phyloP scores from a whole-genome alignment of 1,140 invertebrate genomes.

The Rhagoletis pomonella region DNA sequence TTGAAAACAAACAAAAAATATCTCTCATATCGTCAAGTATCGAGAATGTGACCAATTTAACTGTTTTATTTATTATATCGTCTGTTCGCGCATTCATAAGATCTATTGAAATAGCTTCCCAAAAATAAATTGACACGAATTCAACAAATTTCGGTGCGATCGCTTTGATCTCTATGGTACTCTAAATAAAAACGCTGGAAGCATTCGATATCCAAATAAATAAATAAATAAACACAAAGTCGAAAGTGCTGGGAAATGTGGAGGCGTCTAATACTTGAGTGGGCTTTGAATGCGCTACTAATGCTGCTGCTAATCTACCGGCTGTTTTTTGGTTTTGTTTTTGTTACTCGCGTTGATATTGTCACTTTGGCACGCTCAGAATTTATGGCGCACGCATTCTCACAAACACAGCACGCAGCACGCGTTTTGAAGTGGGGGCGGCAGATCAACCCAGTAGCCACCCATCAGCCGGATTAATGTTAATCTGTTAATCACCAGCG shows the following conservation, averaged over 20 bases:
- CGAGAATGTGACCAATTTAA: background rate
- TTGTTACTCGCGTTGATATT: conserved; percentile 11
- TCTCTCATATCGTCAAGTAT: background rate
- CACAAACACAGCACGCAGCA: background rate
- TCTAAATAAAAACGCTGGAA: background rate
- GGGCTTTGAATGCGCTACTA: background rate
- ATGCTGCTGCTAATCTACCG: background rate
- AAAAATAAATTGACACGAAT: background rate
- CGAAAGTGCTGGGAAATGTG: background rate
- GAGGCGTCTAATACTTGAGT: background rate
- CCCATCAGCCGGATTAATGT: conserved; percentile 10
- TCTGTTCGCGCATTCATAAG: background rate
- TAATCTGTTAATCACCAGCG: conserved; percentile 16
- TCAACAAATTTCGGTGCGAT: background rate
- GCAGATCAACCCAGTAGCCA: conserved; percentile 11
- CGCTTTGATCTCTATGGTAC: background rate
- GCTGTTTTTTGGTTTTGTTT: background rate
- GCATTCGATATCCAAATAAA: conserved; percentile 3
- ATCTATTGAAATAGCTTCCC: conserved; percentile 17
- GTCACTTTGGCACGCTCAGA: background rate
- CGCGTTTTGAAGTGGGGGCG: background rate
- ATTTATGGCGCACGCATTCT: conserved; percentile 7
- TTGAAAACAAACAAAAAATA: too few relatives aligned
- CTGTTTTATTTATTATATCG: background rate
- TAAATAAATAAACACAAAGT: conserved; percentile 21